phyloP scores from a whole-genome alignment of 2,797 vertebrate genomes.

The Xiphophorus birchmanni region DNA sequence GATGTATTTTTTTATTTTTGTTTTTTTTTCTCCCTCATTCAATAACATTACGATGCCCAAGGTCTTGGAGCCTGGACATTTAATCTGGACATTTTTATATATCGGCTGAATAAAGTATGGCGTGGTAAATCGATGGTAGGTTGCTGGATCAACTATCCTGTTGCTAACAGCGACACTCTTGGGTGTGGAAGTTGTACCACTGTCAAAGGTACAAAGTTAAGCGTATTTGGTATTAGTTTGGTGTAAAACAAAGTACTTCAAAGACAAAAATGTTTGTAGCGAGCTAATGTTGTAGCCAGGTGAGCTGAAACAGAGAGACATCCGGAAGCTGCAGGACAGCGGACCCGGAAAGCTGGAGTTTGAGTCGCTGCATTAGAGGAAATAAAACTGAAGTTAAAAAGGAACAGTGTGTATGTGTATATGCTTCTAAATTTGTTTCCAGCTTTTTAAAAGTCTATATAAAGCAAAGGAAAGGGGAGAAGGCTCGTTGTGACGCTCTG shows the following conservation, averaged over 20 bases:
- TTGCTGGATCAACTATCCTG: background rate
- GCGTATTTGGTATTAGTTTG: background rate
- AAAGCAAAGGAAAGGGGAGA: background rate
- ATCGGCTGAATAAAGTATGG: background rate
- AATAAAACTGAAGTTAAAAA: background rate
- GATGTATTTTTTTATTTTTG: no score
- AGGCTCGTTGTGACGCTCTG: background rate
- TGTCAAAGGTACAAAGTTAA: background rate
- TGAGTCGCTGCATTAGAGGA: background rate
- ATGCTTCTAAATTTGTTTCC: background rate
- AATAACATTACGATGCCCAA: conserved; percentile 19
- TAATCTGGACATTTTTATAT: conserved; percentile 35
- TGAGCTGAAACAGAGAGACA: no score
- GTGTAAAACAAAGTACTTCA: background rate
- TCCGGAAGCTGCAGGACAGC: no score
- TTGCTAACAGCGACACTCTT: background rate
- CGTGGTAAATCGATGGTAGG: background rate
- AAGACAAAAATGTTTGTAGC: no score
- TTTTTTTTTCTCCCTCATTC: conserved; percentile 23
- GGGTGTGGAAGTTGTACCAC: background rate
- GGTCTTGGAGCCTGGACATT: conserved; percentile 38
- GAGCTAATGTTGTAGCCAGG: no score
- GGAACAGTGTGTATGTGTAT: background rate
- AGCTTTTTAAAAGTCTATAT: no score
- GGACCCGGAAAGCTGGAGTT: no score